Percentiles rank a stretch among this genome's conserved stretches.
These are phyloP conservation scores for Tragelaphus imberbis DNA, from an alignment of 2,113 vertebrate genomes.

Conservation along the genomic window DNA sequence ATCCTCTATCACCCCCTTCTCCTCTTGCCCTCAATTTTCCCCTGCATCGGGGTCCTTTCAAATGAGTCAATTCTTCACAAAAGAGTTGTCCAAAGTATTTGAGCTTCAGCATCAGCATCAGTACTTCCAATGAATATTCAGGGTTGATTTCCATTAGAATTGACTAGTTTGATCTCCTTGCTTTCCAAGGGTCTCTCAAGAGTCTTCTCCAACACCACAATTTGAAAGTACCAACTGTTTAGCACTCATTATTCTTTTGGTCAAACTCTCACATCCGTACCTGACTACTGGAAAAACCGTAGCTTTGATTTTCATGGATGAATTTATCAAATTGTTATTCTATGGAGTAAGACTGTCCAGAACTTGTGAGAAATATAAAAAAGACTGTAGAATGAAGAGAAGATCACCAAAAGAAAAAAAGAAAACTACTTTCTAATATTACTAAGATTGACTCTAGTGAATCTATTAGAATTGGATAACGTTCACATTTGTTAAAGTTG, in stretches of 20 bases:
- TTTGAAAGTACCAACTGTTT: background rate
- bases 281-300: background rate
- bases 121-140: background rate
- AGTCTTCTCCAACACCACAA: background rate
- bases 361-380: background rate
- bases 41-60: background rate
- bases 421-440: background rate
- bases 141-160: background rate
- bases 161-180: background rate
- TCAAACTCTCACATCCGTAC: background rate
- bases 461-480: background rate
- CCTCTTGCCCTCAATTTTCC: background rate
- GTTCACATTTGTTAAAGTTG: background rate
- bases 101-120: background rate
- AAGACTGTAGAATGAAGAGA: background rate
- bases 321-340: background rate
- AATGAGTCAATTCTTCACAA: background rate
- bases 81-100: background rate
- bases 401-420: background rate
- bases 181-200: background rate
- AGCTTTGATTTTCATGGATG: accelerated
- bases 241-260: background rate
- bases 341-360: background rate
- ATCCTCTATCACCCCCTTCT: background rate
- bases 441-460: background rate